Conservation (phyloP, 2,797 vertebrate species). For the Rhinichthys osculus region DNA sequence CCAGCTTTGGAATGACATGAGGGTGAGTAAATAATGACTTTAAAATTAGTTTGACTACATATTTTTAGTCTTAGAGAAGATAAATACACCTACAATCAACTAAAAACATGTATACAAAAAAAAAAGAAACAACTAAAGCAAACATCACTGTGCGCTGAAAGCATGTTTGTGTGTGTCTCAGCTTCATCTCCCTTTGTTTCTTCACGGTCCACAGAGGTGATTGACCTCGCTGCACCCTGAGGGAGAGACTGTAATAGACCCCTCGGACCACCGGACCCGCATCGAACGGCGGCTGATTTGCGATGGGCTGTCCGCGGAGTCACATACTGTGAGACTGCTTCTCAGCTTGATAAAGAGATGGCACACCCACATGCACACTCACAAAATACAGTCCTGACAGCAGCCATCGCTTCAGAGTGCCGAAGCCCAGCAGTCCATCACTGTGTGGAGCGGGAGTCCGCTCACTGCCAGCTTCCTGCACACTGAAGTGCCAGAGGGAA, state of each 20-base stretch:
- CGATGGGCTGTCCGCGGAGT: conserved; percentile 50
- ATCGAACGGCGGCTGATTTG: conserved; percentile 70
- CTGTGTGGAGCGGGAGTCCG: conserved; percentile 56
- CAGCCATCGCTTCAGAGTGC: conserved; percentile 57
- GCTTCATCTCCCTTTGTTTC: conserved; percentile 4
- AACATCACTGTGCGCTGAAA: background rate
- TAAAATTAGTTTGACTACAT: too few relatives aligned
- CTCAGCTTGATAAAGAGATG: conserved; percentile 66
- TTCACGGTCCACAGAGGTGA: background rate
- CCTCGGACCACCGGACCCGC: conserved; percentile 61
- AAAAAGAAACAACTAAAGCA: background rate
- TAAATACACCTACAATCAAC: too few relatives aligned
- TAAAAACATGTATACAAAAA: background rate
- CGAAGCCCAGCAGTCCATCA: conserved; percentile 67
- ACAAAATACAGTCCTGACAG: conserved; percentile 61
- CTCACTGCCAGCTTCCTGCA: conserved; percentile 47
- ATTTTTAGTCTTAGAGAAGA: too few relatives aligned
- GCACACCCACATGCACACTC: conserved; percentile 44
- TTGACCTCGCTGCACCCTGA: conserved; percentile 61
- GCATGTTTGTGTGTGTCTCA: background rate
- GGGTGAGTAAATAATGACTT: background rate
- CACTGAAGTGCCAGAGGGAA: conserved; percentile 52
- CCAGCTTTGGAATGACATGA: background rate
- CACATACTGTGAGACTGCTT: conserved; percentile 33
- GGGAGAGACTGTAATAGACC: conserved; percentile 60